A percentile compares a stretch with the other conserved stretches of the same genome.
phyloP scores from a whole-genome alignment of 1,140 invertebrate species.

The Colletes latitarsis region DNA sequence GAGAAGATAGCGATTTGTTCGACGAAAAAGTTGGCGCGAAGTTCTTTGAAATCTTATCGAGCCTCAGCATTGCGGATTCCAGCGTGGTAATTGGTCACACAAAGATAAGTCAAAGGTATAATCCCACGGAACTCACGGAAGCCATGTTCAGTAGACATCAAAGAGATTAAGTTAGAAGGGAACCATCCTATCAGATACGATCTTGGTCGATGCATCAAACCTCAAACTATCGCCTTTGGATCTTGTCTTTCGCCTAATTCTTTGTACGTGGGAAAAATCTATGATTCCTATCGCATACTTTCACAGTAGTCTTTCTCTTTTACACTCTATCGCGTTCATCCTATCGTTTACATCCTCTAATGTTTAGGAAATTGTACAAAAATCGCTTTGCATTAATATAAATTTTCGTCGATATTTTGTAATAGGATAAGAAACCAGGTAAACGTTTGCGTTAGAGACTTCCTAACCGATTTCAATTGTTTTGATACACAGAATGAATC shows the following conservation, averaged over 20 bases:
- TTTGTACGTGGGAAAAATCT: slow-evolving; percentile 20
- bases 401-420: too few relatives aligned
- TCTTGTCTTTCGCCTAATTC: slow-evolving; percentile 49
- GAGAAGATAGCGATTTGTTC: too few relatives aligned
- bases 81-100: slow-evolving; percentile 45
- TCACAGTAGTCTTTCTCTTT: background rate
- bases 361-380: too few relatives aligned
- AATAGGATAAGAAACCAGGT: too few relatives aligned
- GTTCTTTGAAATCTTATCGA: slow-evolving; percentile 28
- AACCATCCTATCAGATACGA: slow-evolving; percentile 56
- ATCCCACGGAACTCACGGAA: slow-evolving; percentile 54
- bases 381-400: too few relatives aligned
- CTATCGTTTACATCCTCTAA: too few relatives aligned
- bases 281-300: background rate
- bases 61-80: background rate
- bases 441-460: too few relatives aligned
- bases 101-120: slow-evolving; percentile 45
- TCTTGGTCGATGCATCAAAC: slow-evolving; percentile 45
- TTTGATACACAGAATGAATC: too few relatives aligned
- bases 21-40: background rate
- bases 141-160: slow-evolving; percentile 46
- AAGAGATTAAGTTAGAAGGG: slow-evolving; percentile 61
- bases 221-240: slow-evolving; percentile 33
- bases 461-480: too few relatives aligned
- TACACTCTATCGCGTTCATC: too few relatives aligned